phyloP scores from a whole-genome alignment of 2,797 vertebrate genomes.

The Varecia variegata region DNA sequence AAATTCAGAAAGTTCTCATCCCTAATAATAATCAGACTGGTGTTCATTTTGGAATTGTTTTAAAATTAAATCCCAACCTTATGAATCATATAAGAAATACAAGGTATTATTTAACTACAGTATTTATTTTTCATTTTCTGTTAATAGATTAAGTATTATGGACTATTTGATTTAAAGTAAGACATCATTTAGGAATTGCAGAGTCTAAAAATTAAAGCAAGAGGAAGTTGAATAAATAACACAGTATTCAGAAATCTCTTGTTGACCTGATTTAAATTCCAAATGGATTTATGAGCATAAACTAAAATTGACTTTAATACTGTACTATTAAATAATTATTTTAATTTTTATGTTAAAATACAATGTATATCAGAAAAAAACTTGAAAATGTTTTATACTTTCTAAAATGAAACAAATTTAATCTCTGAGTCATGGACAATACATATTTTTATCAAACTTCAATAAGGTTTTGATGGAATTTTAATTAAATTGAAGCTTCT shows the following conservation, averaged over 20 bases:
- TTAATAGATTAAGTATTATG: background rate
- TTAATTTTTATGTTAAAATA: background rate
- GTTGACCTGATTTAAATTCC: background rate
- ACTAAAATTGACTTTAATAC: background rate
- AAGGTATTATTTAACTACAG: background rate
- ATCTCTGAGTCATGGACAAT: background rate
- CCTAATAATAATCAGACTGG: background rate
- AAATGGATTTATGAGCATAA: background rate
- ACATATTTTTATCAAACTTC: background rate
- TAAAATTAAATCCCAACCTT: background rate
- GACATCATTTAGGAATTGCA: background rate
- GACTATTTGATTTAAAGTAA: background rate
- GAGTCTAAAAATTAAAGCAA: background rate
- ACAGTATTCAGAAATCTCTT: background rate
- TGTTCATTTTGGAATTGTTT: background rate
- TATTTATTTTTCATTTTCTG: background rate
- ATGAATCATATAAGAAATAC: background rate
- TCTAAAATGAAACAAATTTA: background rate
- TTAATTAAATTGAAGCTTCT: background rate
- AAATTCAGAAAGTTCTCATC: background rate
- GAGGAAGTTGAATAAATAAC: background rate
- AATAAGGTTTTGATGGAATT: slow-evolving; percentile 1
- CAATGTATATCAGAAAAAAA: background rate
- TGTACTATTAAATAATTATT: background rate
- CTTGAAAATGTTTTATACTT: background rate